A percentile compares a stretch with the other conserved stretches of the same genome.
phyloP scores from a whole-genome alignment of 2,797 vertebrate genomes.

The Scolopax rusticola region DNA sequence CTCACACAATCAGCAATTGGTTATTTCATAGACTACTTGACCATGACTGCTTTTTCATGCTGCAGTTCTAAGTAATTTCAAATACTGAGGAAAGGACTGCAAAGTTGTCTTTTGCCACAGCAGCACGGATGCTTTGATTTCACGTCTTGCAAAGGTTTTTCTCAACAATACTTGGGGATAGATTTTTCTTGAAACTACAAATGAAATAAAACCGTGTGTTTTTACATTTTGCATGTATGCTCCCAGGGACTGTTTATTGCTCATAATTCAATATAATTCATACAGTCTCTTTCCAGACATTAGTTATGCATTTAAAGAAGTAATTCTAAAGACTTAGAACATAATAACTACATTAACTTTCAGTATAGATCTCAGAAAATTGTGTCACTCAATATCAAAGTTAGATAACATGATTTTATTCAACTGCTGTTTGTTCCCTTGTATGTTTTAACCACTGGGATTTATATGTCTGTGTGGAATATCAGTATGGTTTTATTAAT shows the following conservation, averaged over 20 bases:
- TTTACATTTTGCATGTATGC: not conserved
- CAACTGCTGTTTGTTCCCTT: not conserved
- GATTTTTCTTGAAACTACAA: not conserved
- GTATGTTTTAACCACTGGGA: not conserved
- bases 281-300: not conserved
- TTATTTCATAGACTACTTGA: not conserved
- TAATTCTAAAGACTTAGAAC: not conserved
- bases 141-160: not conserved
- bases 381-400: slow-evolving; percentile 5
- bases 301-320: slow-evolving; percentile 33
- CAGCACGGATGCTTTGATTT: not conserved
- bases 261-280: not conserved
- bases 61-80: not conserved
- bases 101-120: not conserved
- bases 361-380: not conserved
- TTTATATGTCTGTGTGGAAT: not conserved
- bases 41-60: not conserved
- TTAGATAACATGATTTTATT: not conserved
- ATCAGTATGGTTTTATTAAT: slow-evolving; percentile 28
- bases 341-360: not conserved
- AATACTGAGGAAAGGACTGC: not conserved
- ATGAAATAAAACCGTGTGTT: not conserved
- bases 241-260: not conserved
- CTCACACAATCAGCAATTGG: not conserved
- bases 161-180: not conserved